These are phyloP conservation scores for Tapera naevia DNA, from an alignment of 2,797 vertebrate species.

Conservation along the genomic window DNA sequence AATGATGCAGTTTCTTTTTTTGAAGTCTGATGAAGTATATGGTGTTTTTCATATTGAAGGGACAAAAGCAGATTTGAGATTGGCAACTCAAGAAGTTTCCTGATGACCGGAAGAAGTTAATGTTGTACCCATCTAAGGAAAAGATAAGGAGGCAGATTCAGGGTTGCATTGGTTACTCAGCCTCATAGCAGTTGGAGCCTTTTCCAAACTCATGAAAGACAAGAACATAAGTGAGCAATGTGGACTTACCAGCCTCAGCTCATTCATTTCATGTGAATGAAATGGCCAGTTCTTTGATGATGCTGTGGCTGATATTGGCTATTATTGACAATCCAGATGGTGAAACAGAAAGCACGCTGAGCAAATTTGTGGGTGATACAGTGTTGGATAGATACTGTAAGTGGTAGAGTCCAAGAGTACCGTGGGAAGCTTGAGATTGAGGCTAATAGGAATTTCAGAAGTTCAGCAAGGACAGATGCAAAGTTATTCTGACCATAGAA, in stretches of 20 bases:
- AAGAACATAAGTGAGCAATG: background rate
- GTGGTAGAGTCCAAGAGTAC: background rate
- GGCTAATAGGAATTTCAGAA: background rate
- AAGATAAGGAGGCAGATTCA: background rate
- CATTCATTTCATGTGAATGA: background rate
- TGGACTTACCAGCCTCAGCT: background rate
- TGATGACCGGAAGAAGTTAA: background rate
- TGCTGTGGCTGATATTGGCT: background rate
- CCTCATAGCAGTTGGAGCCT: background rate
- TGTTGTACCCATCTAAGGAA: background rate
- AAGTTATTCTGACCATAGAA: background rate
- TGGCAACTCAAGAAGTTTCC: background rate
- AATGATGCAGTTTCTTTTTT: background rate
- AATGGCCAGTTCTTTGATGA: background rate
- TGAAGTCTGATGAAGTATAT: background rate
- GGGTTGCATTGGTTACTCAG: background rate
- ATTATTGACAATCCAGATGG: background rate
- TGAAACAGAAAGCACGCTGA: background rate
- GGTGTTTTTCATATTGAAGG: background rate
- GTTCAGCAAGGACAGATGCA: background rate
- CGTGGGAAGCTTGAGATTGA: background rate
- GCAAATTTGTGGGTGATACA: background rate
- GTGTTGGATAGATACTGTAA: background rate
- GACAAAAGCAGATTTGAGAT: background rate
- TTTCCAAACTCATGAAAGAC: background rate